phyloP scores from a whole-genome alignment of 2,888 invertebrate species.

The Epinotia brunnichana region DNA sequence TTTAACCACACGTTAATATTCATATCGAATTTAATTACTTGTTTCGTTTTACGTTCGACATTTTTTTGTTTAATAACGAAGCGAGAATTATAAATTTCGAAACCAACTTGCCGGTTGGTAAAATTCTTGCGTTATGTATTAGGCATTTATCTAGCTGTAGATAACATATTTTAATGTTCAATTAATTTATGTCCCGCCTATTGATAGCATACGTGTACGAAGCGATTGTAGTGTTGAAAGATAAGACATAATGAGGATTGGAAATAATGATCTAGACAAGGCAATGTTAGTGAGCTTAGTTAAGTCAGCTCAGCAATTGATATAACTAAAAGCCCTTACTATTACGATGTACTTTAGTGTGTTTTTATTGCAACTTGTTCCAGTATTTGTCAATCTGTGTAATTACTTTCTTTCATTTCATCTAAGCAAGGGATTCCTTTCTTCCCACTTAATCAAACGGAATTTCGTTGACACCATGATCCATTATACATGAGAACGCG shows the following conservation, averaged over 20 bases:
- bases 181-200: constrained; percentile 38
- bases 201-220: constrained; percentile 33
- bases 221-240: constrained; percentile 35
- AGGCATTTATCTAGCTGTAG: constrained; percentile 35
- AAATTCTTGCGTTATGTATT: constrained; percentile 37
- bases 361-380: constrained; percentile 1
- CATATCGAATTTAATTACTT: constrained; percentile 52
- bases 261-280: constrained; percentile 25
- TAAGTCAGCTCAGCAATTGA: not conserved
- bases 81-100: constrained; percentile 33
- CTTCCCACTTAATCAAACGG: constrained; percentile 66
- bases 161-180: constrained; percentile 39
- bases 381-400: not conserved
- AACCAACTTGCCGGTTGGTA: constrained; percentile 33
- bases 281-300: not conserved
- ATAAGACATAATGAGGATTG: constrained; percentile 31
- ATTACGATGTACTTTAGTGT: not conserved
- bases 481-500: constrained; percentile 78
- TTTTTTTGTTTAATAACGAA: constrained; percentile 38
- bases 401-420: constrained; percentile 22
- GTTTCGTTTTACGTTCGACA: constrained; percentile 42
- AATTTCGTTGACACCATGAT: constrained; percentile 75
- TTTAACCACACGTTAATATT: constrained; percentile 58
- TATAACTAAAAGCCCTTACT: not conserved
- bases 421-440: constrained; percentile 48